Evolutionary conservation across 2,797 vertebrate genomes (phyloP).

Genomic region (Crossoptilon crossoptilon): DNA sequence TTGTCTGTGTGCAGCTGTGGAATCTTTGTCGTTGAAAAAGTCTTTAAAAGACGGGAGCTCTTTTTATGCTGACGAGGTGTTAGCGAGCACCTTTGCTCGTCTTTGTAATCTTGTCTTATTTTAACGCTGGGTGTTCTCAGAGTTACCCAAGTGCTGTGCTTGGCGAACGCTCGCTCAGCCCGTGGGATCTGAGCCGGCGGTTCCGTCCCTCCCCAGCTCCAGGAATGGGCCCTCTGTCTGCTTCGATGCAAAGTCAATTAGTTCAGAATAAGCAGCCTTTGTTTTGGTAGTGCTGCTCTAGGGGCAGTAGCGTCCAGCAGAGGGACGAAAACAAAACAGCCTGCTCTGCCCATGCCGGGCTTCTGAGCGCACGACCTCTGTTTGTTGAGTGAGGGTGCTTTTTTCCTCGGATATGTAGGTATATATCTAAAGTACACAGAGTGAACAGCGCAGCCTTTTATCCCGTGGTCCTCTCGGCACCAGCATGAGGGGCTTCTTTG

Average conservation of each 20-base stretch:
- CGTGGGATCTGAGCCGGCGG: too few relatives aligned
- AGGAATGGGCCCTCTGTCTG: not conserved
- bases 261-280: not conserved
- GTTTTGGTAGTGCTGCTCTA: constrained; percentile 14
- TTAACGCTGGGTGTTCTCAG: not conserved
- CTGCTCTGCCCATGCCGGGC: not conserved
- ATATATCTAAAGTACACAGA: not conserved
- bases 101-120: not conserved
- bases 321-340: not conserved
- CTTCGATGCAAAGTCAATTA: not conserved
- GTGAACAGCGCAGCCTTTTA: rapidly evolving
- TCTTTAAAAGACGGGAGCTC: not conserved
- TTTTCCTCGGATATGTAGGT: not conserved
- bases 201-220: not conserved
- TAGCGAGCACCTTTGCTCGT: not conserved
- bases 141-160: not conserved
- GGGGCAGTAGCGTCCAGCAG: not conserved
- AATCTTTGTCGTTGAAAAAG: not conserved
- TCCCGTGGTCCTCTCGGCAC: not conserved
- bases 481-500: not conserved
- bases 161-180: not conserved
- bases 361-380: not conserved
- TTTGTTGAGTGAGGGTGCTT: not conserved
- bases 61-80: not conserved
- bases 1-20: not conserved